Evolutionary conservation across 2,888 invertebrate genomes (phyloP), one percentile per base, ranked within the genome.

Genomic region (Ichneumoninae sp.): DNA sequence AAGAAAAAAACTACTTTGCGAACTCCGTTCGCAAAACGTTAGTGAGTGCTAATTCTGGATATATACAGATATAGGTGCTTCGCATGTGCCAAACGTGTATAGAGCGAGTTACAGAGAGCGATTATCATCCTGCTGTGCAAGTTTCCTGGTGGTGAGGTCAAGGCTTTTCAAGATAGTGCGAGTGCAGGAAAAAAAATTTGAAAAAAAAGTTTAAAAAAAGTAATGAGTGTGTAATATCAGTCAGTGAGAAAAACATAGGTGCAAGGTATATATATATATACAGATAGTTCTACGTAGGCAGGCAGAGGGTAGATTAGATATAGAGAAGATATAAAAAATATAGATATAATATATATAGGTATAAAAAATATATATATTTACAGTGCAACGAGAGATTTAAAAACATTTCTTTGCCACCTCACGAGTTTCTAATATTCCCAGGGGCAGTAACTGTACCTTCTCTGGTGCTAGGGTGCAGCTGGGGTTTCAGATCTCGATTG

Each of bases 401-500:
- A 47, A 13, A 26, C 19, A 16, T 66, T 76, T 62, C 88, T 83
- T 88, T 88, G 89, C 90, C 89, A 91, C 89, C 89, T 88, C 86
- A 87, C 88, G 88, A 88, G 66, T 77, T 40, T 81, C 36, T 66
- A 47, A 77, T 75, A 69, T 89, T 89, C 89, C 87, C 87, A 89
- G 89, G 90, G 62, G 88, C 86, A 84, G 84, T 85, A 86, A 93
- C 92, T 90, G 88, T 96, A 96, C 96, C 96, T 96, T 95, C 94
- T 93, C 95, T 94, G 94, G 94, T 95, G 91, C 91, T 91, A 94
- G 95, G 95, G 93, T 95, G 95, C 93, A 97, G 95, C 94, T 95
- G 95, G 93, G 96, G 96, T 93, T 94, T 95, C 94, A 97, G 95
- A 91, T 95, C 94, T 92, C 94, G 95, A 95, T 97, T 97, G 96